Percentiles rank a stretch among this genome's conserved stretches.
phyloP scores from a whole-genome alignment of 1,140 invertebrate genomes.

The Halesus radiatus region DNA sequence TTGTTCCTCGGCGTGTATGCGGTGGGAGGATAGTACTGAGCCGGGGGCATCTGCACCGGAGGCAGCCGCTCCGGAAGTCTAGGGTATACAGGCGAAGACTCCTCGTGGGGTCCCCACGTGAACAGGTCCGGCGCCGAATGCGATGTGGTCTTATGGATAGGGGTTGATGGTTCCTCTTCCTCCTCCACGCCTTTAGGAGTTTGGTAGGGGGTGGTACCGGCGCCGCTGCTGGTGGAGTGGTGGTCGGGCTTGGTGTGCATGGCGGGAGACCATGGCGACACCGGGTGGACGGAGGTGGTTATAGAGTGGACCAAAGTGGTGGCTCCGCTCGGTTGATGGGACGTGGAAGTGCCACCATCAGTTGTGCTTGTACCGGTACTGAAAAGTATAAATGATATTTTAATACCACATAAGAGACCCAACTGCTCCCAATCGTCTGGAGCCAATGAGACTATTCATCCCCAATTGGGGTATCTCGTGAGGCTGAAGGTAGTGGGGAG shows the following conservation, averaged over 20 bases:
- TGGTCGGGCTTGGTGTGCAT: slow-evolving; percentile 39
- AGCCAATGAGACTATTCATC: too few relatives aligned
- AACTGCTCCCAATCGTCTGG: too few relatives aligned
- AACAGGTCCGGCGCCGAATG: slow-evolving; percentile 46
- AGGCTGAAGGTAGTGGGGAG: too few relatives aligned
- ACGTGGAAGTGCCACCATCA: slow-evolving; percentile 65
- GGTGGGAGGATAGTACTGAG: slow-evolving; percentile 59
- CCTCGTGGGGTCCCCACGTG: slow-evolving; percentile 48
- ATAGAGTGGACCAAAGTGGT: slow-evolving; percentile 55
- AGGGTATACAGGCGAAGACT: slow-evolving; percentile 48
- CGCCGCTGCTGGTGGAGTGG: slow-evolving; percentile 52
- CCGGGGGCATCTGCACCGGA: slow-evolving; percentile 64
- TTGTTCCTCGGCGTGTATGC: slow-evolving; percentile 59
- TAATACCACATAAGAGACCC: too few relatives aligned
- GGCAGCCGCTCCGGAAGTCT: slow-evolving; percentile 58
- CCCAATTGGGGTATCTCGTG: too few relatives aligned
- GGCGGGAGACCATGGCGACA: slow-evolving; percentile 37
- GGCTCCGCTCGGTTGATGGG: slow-evolving; percentile 47
- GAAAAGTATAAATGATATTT: slow-evolving; percentile 37
- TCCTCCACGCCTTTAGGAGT: not conserved
- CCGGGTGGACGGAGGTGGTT: slow-evolving; percentile 42
- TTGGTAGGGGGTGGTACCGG: not conserved
- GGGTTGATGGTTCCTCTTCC: slow-evolving; percentile 44
- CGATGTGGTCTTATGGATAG: slow-evolving; percentile 22
- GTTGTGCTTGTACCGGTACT: slow-evolving; percentile 63